Base-by-base conservation (phyloP, 2,888 invertebrate species). In the Habrosyne pyritoides region DNA sequence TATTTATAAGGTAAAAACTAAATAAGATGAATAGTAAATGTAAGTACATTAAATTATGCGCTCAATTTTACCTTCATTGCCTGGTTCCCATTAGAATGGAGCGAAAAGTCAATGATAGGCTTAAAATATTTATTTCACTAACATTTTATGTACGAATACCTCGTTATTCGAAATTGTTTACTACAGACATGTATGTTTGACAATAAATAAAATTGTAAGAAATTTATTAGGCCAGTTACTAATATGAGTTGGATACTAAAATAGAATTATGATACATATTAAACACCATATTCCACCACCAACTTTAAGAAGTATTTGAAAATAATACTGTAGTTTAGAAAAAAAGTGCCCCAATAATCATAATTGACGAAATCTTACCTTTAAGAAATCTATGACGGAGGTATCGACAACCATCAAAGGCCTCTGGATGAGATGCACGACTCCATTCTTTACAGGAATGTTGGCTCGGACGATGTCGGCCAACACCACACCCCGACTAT, bases 341-440 rank as follows among this genome's bases (percentile, higher is more conserved):
- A n/a, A n/a, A n/a, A n/a, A n/a, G n/a, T n/a, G n/a, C n/a, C n/a
- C n/a, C n/a, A n/a, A n/a, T n/a, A n/a, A n/a, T n/a, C n/a, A n/a
- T 49, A 46, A 49, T 26, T 22, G 22, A 24, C n/a, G 53, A 7
- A 36, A 55, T 57, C 77, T 77, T 71, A 98, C 98, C 96, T 96
- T 95, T 57, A 98, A 93, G 77, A 98, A 97, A 83, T 98, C 95
- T 66, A 95, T 95, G 62, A 98, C 96, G 3, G 96, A 96, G n/a
- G 96, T 96, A 77, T 98, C 98, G 53, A 98, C 97, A 57, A 98
- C 96, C 96, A 98, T 97, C 14, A 98, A 93, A 0, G 98, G 98
- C 64, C 97, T 94, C 74, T 97, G 96, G 68, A 98, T 98, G 63
- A 99, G 94, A 89, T 99, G 98, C 4, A 98, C 95, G 0, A 98